Evolutionary conservation across 2,113 vertebrate genomes (phyloP), one percentile per base, ranked within the genome.

Genomic region (Toxotes jaculatrix): DNA sequence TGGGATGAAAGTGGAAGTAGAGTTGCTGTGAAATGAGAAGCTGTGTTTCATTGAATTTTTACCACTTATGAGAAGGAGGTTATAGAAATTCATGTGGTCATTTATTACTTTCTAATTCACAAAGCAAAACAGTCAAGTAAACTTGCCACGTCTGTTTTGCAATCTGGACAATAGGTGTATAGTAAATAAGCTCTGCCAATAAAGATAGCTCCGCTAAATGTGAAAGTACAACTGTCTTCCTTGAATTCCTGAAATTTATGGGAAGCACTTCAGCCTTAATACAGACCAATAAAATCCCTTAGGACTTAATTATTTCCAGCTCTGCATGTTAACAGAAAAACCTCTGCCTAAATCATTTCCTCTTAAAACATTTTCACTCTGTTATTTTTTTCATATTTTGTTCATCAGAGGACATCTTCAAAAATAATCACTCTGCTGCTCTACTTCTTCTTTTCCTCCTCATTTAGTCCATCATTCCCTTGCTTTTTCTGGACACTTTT

Each of bases 1-100:
- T 45, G 21, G 53, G 34, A 60, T 70, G 59, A 87, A 91, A 90
- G 79, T 83, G 79, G 66, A 91, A 92, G 86, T 68, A 13, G 14
- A 23, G 66, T 61, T 80, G 16, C 7, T 49, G 8, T 23, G 56
- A 85, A 83, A 78, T 36, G 78, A 80, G 45, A 83, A 62, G 60
- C 57, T 56, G 16, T 5, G 6, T 75, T 87, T 86, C 61, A 14
- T 0, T 49, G 40, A 86, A 83, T 59, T 4, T 23, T 3, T 0
- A 0, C 16, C 13, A 16, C 6, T 88, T 84, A 82, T 53, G 4
- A 36, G 16, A 77, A 91, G 38, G 4, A 47, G 13, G 7, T 19
- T 43, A 1, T 27, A 16, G 21, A n/a, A 67, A 27, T 7, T 10
- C 3, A 21, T 1, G 0, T 0, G 61, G 34, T 8, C 10, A 19